These are phyloP conservation scores for Spongia lamella DNA, from an alignment of 37 sponge, comb jelly and placozoan species.

Conservation along the genomic window DNA sequence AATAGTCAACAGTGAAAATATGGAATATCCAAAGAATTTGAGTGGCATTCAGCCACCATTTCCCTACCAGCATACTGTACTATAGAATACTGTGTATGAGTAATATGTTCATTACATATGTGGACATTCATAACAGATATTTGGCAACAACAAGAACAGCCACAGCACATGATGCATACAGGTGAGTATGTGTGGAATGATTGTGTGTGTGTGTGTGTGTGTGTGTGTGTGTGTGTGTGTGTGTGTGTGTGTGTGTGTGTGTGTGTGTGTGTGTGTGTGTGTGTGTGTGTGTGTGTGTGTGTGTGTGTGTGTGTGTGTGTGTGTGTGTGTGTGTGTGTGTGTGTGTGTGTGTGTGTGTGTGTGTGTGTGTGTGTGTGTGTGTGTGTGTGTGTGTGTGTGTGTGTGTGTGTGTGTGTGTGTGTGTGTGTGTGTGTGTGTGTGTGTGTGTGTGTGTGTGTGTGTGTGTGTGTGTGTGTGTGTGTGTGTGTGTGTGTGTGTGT, in stretches of 20 bases:
- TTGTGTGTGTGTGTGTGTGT: too few relatives aligned
- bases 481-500: conserved; percentile 19
- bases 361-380: conserved; percentile 39
- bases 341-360: conserved; percentile 4
- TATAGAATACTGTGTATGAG: too few relatives aligned
- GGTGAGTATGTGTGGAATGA: too few relatives aligned
- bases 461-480: conserved; percentile 16
- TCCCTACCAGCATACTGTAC: too few relatives aligned
- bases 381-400: conserved; percentile 32
- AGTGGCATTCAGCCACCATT: too few relatives aligned
- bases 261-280: background rate
- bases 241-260: background rate
- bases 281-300: background rate
- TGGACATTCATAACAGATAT: too few relatives aligned
- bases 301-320: background rate
- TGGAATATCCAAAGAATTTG: too few relatives aligned
- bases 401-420: conserved; percentile 28
- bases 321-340: background rate
- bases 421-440: conserved; percentile 13
- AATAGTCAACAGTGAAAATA: too few relatives aligned
- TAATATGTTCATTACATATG: too few relatives aligned
- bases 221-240: background rate
- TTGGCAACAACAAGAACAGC: too few relatives aligned
- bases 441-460: conserved; percentile 33
- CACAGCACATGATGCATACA: too few relatives aligned